These are phyloP conservation scores for Gasterosteus nipponicus DNA, from an alignment of 2,113 vertebrate species.

Conservation along the genomic window DNA sequence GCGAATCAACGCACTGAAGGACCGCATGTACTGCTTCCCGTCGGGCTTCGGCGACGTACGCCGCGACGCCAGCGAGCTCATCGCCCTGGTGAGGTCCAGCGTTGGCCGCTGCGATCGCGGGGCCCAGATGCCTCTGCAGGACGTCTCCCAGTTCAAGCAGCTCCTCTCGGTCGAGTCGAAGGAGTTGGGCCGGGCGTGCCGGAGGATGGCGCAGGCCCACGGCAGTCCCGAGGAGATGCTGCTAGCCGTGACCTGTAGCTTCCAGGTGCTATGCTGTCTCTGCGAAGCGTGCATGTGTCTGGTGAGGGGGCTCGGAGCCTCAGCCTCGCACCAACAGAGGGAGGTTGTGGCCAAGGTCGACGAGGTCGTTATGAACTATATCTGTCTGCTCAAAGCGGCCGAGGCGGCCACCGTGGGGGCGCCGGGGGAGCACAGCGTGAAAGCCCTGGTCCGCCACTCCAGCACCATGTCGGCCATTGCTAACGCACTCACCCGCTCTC, in stretches of 20 bases:
- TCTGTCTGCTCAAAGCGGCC: conserved; percentile 93
- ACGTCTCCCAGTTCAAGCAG: conserved; percentile 92
- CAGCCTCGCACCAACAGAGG: conserved; percentile 87
- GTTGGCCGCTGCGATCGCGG: conserved; percentile 80
- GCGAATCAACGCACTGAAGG: conserved; percentile 89
- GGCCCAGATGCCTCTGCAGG: conserved; percentile 83
- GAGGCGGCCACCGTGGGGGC: conserved; percentile 89
- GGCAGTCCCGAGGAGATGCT: conserved; percentile 95
- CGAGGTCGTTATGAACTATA: conserved; percentile 96
- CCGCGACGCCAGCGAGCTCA: conserved; percentile 92
- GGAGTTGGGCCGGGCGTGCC: conserved; percentile 94
- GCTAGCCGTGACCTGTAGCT: conserved; percentile 93
- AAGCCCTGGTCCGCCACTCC: conserved; percentile 92
- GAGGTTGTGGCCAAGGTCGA: conserved; percentile 95
- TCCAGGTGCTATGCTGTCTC: conserved; percentile 97
- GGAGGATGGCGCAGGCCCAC: conserved; percentile 92
- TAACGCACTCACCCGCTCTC: conserved; percentile 97
- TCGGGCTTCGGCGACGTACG: conserved; percentile 91
- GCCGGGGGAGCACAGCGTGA: conserved; percentile 88
- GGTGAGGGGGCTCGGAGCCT: conserved; percentile 88
- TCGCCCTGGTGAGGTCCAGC: conserved; percentile 91
- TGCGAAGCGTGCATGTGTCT: conserved; percentile 97
- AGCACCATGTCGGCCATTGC: conserved; percentile 96
- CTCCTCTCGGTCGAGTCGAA: conserved; percentile 93
- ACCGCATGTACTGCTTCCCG: conserved; percentile 88